Base-by-base conservation (phyloP, 2,113 vertebrate species). In the Coracopsis vasa region DNA sequence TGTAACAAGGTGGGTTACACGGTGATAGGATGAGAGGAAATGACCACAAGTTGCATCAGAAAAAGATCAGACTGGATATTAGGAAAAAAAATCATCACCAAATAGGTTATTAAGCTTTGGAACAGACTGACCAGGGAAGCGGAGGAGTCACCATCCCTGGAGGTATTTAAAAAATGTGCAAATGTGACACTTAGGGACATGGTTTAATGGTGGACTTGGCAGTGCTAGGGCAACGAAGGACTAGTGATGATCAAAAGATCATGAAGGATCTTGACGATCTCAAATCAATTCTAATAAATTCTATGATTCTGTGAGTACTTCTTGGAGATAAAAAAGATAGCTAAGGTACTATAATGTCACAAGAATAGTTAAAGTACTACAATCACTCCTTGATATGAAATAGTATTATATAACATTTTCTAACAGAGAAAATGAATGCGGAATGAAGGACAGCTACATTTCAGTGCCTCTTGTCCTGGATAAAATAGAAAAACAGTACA, bases 221-320 rank as follows among this genome's bases (percentile, higher is more conserved):
- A 67, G 23, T 29, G 5, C 27, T 42, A 53, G 0, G 5, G 51
- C 66, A 10, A 67, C 0, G 0, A 58, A 58, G 4, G n/a, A n/a
- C n/a, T n/a, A n/a, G n/a, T n/a, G n/a, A n/a, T n/a, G n/a, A n/a
- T n/a, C n/a, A n/a, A n/a, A n/a, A n/a, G n/a, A n/a, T n/a, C n/a
- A n/a, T n/a, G n/a, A n/a, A n/a, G n/a, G n/a, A n/a, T n/a, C n/a
- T 35, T 1, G 0, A 16, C 45, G 41, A 61, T 37, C 35, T 23
- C 33, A 35, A 58, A 35, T 58, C 56, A 58, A 24, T 58, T 58
- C 13, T 23, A 58, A 35, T 35, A 13, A 58, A 65, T 8, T 53
- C 12, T 21, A 14, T 27, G 3, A 61, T 48, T 53, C 25, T 42
- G 29, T 25, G 15, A 81, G 33, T 19, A 33, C 47, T 35, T 67